Conservation (phyloP, 2,888 invertebrate species). For the Sthenelais limicola region DNA sequence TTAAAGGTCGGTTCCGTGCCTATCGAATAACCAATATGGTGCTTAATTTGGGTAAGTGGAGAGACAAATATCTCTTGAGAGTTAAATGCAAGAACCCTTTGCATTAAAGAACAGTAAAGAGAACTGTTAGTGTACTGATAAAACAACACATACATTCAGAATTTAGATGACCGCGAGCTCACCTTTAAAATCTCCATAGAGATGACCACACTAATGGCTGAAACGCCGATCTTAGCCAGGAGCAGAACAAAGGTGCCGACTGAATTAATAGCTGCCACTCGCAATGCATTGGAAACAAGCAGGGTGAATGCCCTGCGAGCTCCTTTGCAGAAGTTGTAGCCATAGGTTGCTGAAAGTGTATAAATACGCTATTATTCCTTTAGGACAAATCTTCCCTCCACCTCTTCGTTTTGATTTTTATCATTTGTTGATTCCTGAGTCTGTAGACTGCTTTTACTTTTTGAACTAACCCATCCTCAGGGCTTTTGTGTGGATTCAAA, state of each 20-base stretch:
- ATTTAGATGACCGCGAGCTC: background rate
- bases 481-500: no score
- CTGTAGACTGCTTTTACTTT: no score
- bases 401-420: no score
- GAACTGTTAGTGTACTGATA: no score
- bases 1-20: no score
- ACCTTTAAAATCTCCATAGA: conserved; percentile 77
- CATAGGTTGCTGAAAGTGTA: conserved; percentile 77
- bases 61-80: no score
- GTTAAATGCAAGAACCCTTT: no score
- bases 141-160: background rate
- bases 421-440: no score
- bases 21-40: no score
- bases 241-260: conserved; percentile 94
- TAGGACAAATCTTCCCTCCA: background rate
- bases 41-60: no score
- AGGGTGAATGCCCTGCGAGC: conserved; percentile 77
- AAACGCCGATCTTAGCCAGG: conserved; percentile 85
- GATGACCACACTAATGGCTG: conserved; percentile 84
- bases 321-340: conserved; percentile 78
- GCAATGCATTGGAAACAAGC: conserved; percentile 79
- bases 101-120: no score
- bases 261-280: conserved; percentile 92
- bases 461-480: no score
- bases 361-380: background rate